phyloP scores from a whole-genome alignment of 2,888 invertebrate genomes.

The Balanococcus diminutus region DNA sequence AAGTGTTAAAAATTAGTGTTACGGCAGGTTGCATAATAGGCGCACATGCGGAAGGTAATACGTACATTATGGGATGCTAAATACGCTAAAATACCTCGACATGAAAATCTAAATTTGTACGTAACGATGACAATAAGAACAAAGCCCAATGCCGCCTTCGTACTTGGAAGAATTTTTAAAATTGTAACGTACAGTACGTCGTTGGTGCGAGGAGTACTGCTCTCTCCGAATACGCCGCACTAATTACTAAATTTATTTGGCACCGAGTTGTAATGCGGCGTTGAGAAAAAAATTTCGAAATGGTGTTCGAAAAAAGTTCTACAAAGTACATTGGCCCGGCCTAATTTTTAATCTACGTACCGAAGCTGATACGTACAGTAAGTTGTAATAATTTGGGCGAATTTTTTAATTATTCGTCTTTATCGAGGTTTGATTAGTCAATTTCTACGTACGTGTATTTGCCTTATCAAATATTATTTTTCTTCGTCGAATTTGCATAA shows the following conservation, averaged over 20 bases:
- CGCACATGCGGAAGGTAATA: background rate
- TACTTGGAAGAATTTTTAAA: background rate
- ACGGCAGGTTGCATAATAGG: background rate
- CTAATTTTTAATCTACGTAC: background rate
- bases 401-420: background rate
- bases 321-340: constrained; percentile 9
- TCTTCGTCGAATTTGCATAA: background rate
- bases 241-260: constrained; percentile 11
- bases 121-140: background rate
- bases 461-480: background rate
- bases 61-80: background rate
- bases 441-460: no score
- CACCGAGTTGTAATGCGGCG: background rate
- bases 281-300: background rate
- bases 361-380: background rate
- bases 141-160: background rate
- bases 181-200: background rate
- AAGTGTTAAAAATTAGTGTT: constrained; percentile 28
- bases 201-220: background rate
- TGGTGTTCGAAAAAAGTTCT: background rate
- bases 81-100: background rate
- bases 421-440: background rate
- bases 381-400: background rate
- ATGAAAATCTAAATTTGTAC: constrained; percentile 4
- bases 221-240: background rate